A percentile compares a stretch with the other conserved stretches of the same genome.
Evolutionary conservation across 2,888 invertebrate genomes (phyloP).

Genomic region (Drosophila anceps): DNA sequence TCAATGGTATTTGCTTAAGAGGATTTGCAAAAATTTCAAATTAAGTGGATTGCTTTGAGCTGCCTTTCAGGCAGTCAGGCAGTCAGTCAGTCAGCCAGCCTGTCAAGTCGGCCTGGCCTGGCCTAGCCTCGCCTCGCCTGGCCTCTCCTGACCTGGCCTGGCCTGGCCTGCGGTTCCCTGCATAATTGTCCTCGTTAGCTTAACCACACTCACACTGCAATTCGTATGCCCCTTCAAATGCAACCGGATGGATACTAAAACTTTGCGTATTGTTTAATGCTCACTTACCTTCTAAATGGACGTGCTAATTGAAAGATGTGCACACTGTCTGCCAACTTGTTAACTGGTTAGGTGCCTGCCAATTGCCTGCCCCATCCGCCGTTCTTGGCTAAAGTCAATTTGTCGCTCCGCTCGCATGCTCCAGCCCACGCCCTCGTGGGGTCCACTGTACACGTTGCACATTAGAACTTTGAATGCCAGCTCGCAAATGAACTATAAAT

Average conservation of each 20-base stretch:
- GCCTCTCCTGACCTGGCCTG: background rate
- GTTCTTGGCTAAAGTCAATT: conserved; percentile 60
- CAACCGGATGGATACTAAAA: conserved; percentile 16
- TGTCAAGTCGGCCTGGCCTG: too few relatives aligned
- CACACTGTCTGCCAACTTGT: conserved; percentile 31
- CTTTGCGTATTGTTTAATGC: conserved; percentile 52
- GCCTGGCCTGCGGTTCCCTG: conserved; percentile 56
- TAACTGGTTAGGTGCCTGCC: conserved; percentile 23
- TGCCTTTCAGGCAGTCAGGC: conserved; percentile 15
- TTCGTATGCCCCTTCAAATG: conserved; percentile 43
- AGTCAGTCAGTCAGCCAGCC: too few relatives aligned
- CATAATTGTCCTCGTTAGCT: conserved; percentile 65
- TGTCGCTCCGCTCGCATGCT: conserved; percentile 50
- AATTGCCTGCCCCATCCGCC: conserved; percentile 25
- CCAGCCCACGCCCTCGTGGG: background rate
- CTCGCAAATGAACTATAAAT: conserved; percentile 80
- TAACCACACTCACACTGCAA: conserved; percentile 37
- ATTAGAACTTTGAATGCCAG: conserved; percentile 68
- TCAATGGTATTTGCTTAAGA: conserved; percentile 68
- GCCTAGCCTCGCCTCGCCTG: too few relatives aligned
- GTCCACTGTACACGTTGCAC: conserved; percentile 39
- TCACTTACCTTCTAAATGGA: conserved; percentile 43
- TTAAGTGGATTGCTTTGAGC: conserved; percentile 68
- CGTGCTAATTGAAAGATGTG: conserved; percentile 64
- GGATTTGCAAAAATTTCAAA: conserved; percentile 69